phyloP scores from a whole-genome alignment of 2,797 vertebrate species.

The Urocyon cinereoargenteus region DNA sequence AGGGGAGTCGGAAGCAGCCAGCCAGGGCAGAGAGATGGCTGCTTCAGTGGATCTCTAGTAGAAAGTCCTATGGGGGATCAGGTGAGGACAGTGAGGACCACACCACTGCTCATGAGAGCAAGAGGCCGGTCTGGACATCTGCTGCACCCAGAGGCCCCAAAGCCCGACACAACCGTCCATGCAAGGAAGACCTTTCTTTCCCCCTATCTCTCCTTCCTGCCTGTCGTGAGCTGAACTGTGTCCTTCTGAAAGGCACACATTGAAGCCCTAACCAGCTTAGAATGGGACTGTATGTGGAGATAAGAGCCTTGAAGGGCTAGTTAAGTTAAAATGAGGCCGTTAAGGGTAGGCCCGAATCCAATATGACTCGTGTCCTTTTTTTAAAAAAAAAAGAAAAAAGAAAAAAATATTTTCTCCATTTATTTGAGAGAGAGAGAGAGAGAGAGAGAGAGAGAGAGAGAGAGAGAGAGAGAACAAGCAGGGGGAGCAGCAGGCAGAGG shows the following conservation, averaged over 20 bases:
- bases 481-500: too few species aligned
- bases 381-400: too few species aligned
- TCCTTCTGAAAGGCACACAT: not conserved
- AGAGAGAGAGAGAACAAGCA: too few species aligned
- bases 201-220: not conserved
- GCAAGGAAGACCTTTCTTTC: not conserved
- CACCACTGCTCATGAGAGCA: not conserved
- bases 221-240: not conserved
- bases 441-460: too few species aligned
- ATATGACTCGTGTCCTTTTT: not conserved
- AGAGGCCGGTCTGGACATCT: not conserved
- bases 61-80: not conserved
- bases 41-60: not conserved
- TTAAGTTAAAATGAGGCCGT: not conserved
- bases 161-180: too few species aligned
- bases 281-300: not conserved
- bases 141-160: not conserved
- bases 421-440: too few species aligned
- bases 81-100: not conserved
- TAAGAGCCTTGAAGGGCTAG: not conserved
- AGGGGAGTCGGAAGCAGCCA: not conserved
- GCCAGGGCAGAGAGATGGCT: not conserved
- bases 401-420: too few species aligned
- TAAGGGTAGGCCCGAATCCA: not conserved
- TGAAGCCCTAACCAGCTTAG: not conserved